Base-by-base conservation (phyloP, 2,113 vertebrate genomes). In the Strix aluco region DNA sequence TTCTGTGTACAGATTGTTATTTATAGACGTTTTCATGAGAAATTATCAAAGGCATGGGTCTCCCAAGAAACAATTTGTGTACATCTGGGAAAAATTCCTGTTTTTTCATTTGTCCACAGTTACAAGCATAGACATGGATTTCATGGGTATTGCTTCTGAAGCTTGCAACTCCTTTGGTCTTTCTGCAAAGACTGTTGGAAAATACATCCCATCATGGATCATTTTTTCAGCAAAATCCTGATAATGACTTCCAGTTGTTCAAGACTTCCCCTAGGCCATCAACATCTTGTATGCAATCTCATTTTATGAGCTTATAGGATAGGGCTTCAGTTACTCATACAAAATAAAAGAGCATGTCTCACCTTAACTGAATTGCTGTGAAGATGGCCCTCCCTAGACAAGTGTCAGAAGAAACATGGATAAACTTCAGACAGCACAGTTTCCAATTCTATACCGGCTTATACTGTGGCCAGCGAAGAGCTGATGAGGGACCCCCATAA, bases 251-350 rank as follows among this genome's bases (percentile, higher is more conserved):
- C 55, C 81, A 86, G 77, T 95, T 96, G 80, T 96, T 97, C 78
- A 87, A 61, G 92, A 94, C 69, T 92, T 90, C 78, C 81, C 54
- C 66, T 83, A 94, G 95, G 61, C 65, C 83, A 85, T 94, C 96
- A 95, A 94, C 96, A 96, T 91, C 86, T 97, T 97, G 94, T 89
- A 92, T 95, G 87, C 96, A 92, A 89, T 90, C 88, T 91, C 72
- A 72, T 94, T 93, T 96, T 97, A 82, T 89, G 92, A 96, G 49
- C 59, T 95, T 82, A 52, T 78, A 91, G 46, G n/a, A 83, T 82
- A 91, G 85, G 32, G 62, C 97, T 95, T 86, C 59, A 73, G 75
- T 86, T 95, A 87, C 32, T 70, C 57, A 62, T 92, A 95, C 44
- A 88, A 90, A 86, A 95, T 95, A 91, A 94, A 47, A 92, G 38